Evolutionary conservation across 2,888 invertebrate species (phyloP).

Genomic region (Hedychridium roseum): DNA sequence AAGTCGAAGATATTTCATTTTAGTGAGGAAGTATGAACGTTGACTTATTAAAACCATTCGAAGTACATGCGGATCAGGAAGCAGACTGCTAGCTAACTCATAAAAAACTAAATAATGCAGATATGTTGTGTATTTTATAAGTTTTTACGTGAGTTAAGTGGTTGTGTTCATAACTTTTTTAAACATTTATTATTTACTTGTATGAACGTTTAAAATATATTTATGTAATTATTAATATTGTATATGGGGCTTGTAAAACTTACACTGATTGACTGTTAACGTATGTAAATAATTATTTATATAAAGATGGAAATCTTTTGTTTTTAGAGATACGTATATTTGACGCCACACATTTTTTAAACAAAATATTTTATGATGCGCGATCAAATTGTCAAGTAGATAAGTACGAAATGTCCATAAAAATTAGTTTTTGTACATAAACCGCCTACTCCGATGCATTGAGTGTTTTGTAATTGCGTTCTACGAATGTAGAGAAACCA

Average conservation of each 20-base stretch:
- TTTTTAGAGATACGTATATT: constrained; percentile 22
- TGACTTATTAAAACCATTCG: too few relatives aligned
- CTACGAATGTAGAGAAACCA: too few relatives aligned
- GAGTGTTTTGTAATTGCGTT: constrained; percentile 39
- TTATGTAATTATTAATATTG: background rate
- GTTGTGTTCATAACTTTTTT: constrained; percentile 2
- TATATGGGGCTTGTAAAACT: constrained; percentile 12
- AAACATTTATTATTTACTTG: background rate
- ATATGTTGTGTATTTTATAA: too few relatives aligned
- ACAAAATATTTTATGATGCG: constrained; percentile 22
- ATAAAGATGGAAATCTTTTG: constrained; percentile 4
- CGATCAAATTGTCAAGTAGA: constrained; percentile 26
- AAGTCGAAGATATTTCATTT: too few relatives aligned
- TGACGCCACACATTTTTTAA: constrained; percentile 14
- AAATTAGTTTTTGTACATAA: constrained; percentile 30
- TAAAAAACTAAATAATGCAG: too few relatives aligned
- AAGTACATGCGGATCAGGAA: too few relatives aligned
- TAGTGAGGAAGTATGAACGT: too few relatives aligned
- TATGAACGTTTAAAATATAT: background rate
- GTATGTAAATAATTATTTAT: constrained; percentile 26
- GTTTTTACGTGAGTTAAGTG: too few relatives aligned
- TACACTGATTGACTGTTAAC: constrained; percentile 26
- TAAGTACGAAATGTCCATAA: constrained; percentile 42
- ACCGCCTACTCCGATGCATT: constrained; percentile 15
- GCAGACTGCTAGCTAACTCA: too few relatives aligned